Percentiles rank a stretch among this genome's conserved stretches.
Evolutionary conservation across 2,888 invertebrate species (phyloP).

Genomic region (Pimpla rufipes): DNA sequence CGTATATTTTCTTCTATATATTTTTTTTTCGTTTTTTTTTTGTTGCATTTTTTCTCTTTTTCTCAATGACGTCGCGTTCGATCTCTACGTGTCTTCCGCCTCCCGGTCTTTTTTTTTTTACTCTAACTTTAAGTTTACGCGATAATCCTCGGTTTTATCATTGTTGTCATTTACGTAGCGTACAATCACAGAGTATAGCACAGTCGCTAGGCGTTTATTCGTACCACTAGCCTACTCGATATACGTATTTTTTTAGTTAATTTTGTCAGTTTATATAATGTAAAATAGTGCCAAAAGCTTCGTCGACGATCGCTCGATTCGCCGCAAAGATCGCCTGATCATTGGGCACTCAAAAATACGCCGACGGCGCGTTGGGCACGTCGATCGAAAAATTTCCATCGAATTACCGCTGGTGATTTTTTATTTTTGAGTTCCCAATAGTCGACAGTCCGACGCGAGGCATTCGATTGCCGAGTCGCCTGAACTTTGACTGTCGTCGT

Average conservation of each 20-base stretch:
- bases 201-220: conserved; percentile 73
- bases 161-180: conserved; percentile 57
- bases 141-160: conserved; percentile 59
- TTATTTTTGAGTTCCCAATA: not conserved
- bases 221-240: conserved; percentile 65
- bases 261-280: conserved; percentile 48
- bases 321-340: too few relatives aligned
- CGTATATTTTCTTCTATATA: not conserved
- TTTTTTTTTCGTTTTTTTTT: conserved; percentile 17
- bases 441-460: conserved; percentile 74
- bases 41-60: conserved; percentile 16
- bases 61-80: not conserved
- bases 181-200: conserved; percentile 79
- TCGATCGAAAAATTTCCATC: too few relatives aligned
- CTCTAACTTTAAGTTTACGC: conserved; percentile 46
- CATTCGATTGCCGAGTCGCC: conserved; percentile 79
- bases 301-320: conserved; percentile 31
- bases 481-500: conserved; percentile 69
- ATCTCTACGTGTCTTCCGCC: not conserved
- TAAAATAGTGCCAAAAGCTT: conserved; percentile 68
- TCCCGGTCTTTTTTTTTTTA: conserved; percentile 10
- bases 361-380: too few relatives aligned
- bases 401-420: too few relatives aligned
- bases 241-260: conserved; percentile 42
- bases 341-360: too few relatives aligned